A percentile compares a stretch with the other conserved stretches of the same genome.
These are phyloP conservation scores for Anguilla marmorata DNA, from an alignment of 2,797 vertebrate species.

Conservation along the genomic window DNA sequence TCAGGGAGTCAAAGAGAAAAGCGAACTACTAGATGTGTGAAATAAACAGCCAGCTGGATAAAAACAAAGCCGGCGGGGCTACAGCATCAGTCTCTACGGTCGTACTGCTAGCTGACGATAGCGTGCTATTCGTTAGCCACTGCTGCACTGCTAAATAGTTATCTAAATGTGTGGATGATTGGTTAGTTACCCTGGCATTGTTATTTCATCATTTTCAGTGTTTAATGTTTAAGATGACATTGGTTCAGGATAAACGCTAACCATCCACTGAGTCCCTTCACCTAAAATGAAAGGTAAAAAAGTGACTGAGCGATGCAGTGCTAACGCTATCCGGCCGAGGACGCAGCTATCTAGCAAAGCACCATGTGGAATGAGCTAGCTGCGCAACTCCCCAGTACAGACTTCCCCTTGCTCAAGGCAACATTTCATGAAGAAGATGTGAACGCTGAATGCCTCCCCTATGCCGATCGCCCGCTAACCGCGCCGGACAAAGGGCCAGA, in stretches of 20 bases:
- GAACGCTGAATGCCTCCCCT: no score
- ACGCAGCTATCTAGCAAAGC: background rate
- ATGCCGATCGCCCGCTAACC: background rate
- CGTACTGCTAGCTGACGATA: background rate
- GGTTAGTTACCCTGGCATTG: background rate
- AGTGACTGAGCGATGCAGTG: background rate
- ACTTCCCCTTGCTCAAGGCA: background rate
- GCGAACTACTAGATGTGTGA: no score
- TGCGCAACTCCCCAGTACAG: background rate
- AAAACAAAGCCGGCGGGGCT: background rate
- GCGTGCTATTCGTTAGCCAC: background rate
- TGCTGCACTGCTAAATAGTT: background rate
- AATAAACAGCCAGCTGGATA: background rate
- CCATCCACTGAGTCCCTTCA: background rate
- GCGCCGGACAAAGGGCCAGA: constrained; percentile 19
- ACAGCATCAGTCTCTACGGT: background rate
- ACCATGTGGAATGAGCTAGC: constrained; percentile 2
- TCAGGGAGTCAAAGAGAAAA: background rate
- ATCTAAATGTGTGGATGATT: background rate
- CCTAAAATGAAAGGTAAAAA: background rate
- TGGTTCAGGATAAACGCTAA: background rate
- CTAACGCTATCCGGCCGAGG: background rate
- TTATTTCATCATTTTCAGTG: background rate
- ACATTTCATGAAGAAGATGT: background rate
- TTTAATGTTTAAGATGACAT: background rate